phyloP scores from a whole-genome alignment of 2,797 vertebrate species.

The Melanotaenia boesemani region DNA sequence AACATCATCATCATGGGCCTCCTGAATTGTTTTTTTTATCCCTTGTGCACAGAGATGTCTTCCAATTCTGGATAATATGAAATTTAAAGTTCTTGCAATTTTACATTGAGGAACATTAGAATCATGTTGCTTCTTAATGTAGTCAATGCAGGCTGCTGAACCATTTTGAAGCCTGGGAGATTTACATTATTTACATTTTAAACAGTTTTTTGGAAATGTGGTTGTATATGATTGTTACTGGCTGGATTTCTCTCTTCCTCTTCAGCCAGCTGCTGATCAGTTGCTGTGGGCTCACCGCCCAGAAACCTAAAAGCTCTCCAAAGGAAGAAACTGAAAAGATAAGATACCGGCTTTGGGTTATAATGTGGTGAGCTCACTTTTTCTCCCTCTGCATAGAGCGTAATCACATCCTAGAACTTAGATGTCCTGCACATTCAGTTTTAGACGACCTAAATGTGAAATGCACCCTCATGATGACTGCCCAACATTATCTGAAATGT shows the following conservation, averaged over 20 bases:
- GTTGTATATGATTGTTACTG: slow-evolving; percentile 23
- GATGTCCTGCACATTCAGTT: slow-evolving; percentile 19
- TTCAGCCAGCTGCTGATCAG: slow-evolving; percentile 21
- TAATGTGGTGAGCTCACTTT: too few relatives aligned
- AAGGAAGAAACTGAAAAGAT: slow-evolving; percentile 70
- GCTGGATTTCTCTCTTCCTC: slow-evolving; percentile 8
- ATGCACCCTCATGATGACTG: slow-evolving; percentile 45
- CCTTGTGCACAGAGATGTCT: too few relatives aligned
- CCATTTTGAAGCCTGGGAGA: too few relatives aligned
- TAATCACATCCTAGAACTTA: slow-evolving; percentile 31
- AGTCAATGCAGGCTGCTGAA: too few relatives aligned
- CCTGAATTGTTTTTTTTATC: too few relatives aligned
- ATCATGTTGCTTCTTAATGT: too few relatives aligned
- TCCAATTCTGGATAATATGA: too few relatives aligned
- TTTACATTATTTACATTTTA: too few relatives aligned
- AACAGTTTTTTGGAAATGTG: background rate
- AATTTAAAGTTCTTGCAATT: too few relatives aligned
- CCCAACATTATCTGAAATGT: slow-evolving; percentile 52
- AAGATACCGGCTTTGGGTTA: slow-evolving; percentile 20
- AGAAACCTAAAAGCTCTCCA: slow-evolving; percentile 62
- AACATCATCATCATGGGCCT: too few relatives aligned
- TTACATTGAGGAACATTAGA: too few relatives aligned
- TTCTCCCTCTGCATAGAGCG: slow-evolving; percentile 25
- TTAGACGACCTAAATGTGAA: slow-evolving; percentile 50
- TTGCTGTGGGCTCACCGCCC: slow-evolving; percentile 41